Conservation (phyloP, 2,797 vertebrate genomes). For the Sebastes kiyomatsui region DNA sequence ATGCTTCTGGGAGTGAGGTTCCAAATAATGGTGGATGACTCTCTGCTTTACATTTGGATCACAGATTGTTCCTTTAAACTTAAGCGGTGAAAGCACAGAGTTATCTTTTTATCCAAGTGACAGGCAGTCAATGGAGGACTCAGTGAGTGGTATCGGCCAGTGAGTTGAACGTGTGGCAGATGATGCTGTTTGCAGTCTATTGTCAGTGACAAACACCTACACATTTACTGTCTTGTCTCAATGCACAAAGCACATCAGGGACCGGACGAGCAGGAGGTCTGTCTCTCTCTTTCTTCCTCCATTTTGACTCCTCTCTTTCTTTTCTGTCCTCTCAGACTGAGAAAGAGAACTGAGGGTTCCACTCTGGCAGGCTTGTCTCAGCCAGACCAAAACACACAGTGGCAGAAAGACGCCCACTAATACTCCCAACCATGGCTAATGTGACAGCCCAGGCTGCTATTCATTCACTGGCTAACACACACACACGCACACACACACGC, state of each 20-base stretch:
- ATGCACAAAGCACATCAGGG: constrained; percentile 67
- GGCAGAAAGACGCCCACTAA: constrained; percentile 54
- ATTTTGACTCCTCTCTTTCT: constrained; percentile 37
- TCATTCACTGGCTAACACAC: constrained; percentile 17
- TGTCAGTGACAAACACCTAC: constrained; percentile 72
- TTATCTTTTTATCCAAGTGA: background rate
- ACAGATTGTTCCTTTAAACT: background rate
- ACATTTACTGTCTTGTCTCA: constrained; percentile 61
- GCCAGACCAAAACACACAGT: constrained; percentile 44
- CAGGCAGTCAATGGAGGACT: background rate
- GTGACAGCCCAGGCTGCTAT: constrained; percentile 62
- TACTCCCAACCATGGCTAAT: constrained; percentile 64
- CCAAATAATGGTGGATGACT: background rate
- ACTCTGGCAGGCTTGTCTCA: constrained; percentile 41
- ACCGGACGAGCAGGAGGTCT: constrained; percentile 47
- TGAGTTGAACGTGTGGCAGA: background rate
- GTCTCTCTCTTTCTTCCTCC: constrained; percentile 40
- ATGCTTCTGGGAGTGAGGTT: background rate
- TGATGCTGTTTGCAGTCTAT: constrained; percentile 46
- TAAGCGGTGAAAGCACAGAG: background rate
- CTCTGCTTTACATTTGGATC: background rate
- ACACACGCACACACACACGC: background rate
- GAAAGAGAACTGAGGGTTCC: constrained; percentile 30
- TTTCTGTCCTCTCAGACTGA: constrained; percentile 28
- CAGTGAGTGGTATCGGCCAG: background rate